Evolutionary conservation across 2,113 vertebrate genomes (phyloP).

Genomic region (Tor tambroides): DNA sequence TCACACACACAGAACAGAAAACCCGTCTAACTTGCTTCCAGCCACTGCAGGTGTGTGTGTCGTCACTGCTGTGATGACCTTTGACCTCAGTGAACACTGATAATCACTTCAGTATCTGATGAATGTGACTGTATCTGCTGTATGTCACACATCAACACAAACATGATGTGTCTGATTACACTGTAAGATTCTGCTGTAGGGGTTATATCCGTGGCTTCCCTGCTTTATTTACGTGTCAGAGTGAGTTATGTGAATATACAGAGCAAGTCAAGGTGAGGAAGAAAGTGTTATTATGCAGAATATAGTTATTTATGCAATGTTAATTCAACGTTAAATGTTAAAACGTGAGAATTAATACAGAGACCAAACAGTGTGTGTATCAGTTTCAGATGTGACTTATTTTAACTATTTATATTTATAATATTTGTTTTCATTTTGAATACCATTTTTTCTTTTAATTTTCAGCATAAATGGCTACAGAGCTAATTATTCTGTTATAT

Average conservation of each 20-base stretch:
- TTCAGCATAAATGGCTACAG: background rate
- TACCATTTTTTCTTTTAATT: background rate
- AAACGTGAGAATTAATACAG: background rate
- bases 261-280: background rate
- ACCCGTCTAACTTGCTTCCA: background rate
- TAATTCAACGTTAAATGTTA: background rate
- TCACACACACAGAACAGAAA: background rate
- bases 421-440: background rate
- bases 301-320: background rate
- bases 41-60: background rate
- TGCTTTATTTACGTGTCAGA: too few species aligned
- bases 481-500: background rate
- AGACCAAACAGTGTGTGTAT: background rate
- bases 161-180: background rate
- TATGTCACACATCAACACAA: too few species aligned
- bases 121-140: too few species aligned
- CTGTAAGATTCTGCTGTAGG: background rate
- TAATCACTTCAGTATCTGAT: background rate
- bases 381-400: background rate
- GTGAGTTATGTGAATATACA: too few species aligned
- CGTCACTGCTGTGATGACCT: background rate
- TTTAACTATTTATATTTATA: background rate
- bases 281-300: background rate
- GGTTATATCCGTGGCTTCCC: background rate
- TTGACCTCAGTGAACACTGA: background rate